Conservation (phyloP, 53 echinoderm and acorn worm genomes). For the Apostichopus leukothele region DNA sequence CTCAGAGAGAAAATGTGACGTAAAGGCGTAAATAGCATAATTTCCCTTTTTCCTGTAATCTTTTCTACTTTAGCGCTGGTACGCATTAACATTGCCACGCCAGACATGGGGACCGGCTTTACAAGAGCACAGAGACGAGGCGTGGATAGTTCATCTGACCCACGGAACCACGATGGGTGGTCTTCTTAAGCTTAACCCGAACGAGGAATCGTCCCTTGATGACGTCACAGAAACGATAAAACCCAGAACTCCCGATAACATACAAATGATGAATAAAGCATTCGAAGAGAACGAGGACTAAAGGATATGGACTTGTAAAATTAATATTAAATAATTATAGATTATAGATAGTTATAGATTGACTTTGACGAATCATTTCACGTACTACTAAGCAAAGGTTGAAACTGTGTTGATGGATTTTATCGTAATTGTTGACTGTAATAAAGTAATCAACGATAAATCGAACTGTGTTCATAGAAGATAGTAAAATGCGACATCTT, state of each 20-base stretch:
- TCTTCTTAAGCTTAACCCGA: background rate
- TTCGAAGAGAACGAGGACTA: background rate
- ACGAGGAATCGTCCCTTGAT: background rate
- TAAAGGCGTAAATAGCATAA: no score
- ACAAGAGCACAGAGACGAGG: slow-evolving; percentile 67
- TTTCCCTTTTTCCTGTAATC: background rate
- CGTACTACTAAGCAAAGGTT: no score
- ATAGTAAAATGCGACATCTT: no score
- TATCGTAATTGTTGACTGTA: no score
- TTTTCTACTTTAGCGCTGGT: slow-evolving; percentile 59
- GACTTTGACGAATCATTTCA: no score
- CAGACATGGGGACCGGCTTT: slow-evolving; percentile 76
- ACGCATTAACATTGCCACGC: slow-evolving; percentile 60
- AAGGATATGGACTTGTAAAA: no score
- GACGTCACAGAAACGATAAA: background rate
- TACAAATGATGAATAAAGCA: background rate
- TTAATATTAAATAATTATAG: no score
- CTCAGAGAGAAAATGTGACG: no score
- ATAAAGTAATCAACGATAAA: no score
- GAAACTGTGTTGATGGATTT: no score
- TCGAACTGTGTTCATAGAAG: no score
- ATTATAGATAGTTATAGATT: no score
- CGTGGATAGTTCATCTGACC: slow-evolving; percentile 63
- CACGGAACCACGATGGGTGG: slow-evolving; percentile 82
- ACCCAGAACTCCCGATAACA: background rate